Evolutionary conservation across 37 sponge, comb jelly and placozoan genomes (phyloP).

Genomic region (Spongia lamella): DNA sequence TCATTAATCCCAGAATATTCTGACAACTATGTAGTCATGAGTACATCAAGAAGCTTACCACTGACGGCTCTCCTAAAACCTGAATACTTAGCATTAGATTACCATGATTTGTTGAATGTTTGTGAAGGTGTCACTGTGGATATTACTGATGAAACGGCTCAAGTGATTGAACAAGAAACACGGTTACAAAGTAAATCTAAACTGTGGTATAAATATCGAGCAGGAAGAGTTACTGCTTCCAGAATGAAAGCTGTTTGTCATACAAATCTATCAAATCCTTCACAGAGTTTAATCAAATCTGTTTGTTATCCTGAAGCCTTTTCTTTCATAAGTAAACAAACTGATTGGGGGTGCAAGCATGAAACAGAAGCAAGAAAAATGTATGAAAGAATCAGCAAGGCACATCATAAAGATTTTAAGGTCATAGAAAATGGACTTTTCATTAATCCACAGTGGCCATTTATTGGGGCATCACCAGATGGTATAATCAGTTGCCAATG

Average conservation of each 20-base stretch:
- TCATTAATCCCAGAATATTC: constrained; percentile 15
- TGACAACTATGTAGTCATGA: constrained; percentile 12
- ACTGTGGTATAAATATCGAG: no score
- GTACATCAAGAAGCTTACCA: not conserved
- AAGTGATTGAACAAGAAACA: constrained; percentile 14
- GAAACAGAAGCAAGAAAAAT: not conserved
- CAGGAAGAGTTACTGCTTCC: no score
- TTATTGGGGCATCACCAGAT: no score
- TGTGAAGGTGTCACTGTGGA: constrained; percentile 6
- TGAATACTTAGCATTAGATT: not conserved
- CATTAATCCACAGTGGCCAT: constrained; percentile 42
- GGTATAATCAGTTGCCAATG: constrained; percentile 36
- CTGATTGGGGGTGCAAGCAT: constrained; percentile 15
- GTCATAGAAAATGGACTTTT: constrained; percentile 19
- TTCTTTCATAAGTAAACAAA: not conserved
- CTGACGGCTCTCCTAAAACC: not conserved
- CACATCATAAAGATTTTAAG: constrained; percentile 3
- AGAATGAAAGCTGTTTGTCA: constrained; percentile 1
- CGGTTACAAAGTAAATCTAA: constrained; percentile 7
- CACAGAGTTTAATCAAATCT: no score
- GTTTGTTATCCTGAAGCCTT: constrained; percentile 7
- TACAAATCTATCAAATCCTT: not conserved
- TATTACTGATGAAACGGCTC: constrained; percentile 8
- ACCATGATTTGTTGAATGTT: constrained; percentile 4
- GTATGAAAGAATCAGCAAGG: not conserved